A percentile compares a stretch with the other conserved stretches of the same genome.
Evolutionary conservation across 2,113 vertebrate genomes (phyloP).

Genomic region (Cyanistes caeruleus): DNA sequence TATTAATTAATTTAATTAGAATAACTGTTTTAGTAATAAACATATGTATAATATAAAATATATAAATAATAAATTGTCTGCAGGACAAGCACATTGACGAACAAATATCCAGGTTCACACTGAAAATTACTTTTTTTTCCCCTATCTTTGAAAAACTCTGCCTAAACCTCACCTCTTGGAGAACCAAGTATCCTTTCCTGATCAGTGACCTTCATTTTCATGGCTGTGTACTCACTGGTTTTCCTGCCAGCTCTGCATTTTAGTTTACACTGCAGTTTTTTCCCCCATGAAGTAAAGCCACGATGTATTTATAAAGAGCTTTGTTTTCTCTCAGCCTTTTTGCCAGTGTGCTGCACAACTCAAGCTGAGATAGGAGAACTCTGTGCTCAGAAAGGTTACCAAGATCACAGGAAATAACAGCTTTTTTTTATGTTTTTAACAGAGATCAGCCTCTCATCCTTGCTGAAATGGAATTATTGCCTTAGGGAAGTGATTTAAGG

Average conservation of each 20-base stretch:
- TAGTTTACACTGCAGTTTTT: not conserved
- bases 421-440: not conserved
- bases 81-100: not conserved
- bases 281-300: not conserved
- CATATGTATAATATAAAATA: no score
- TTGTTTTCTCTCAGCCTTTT: not conserved
- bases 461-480: not conserved
- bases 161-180: not conserved
- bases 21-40: no score
- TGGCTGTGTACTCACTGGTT: not conserved
- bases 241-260: not conserved
- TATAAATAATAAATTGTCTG: not conserved
- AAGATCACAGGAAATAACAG: constrained; percentile 2
- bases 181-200: not conserved
- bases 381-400: not conserved
- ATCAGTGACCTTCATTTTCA: not conserved
- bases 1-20: no score
- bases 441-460: not conserved
- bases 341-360: not conserved
- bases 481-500: not conserved
- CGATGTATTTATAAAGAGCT: not conserved
- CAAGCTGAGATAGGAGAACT: not conserved
- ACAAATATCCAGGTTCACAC: not conserved
- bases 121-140: not conserved
- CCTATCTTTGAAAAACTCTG: not conserved